Percentiles rank a stretch among this genome's conserved stretches.
phyloP scores from a whole-genome alignment of 2,113 vertebrate species.

The Oxyura jamaicensis region DNA sequence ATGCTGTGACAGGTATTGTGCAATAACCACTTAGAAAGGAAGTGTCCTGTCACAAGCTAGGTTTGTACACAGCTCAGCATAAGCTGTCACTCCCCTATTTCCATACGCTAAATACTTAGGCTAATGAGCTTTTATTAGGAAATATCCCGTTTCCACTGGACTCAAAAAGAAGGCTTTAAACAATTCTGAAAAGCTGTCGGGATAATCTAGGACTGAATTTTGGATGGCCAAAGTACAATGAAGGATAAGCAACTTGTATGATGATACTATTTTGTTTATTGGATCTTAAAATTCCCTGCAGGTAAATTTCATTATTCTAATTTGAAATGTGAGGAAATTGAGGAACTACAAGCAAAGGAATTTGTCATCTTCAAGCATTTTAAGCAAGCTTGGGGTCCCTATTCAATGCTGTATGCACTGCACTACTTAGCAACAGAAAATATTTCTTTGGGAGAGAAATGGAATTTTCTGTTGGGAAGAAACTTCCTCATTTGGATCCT shows the following conservation, averaged over 20 bases:
- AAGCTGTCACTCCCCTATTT: not conserved
- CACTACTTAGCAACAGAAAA: not conserved
- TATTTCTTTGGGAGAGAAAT: not conserved
- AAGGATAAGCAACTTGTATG: not conserved
- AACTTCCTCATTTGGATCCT: not conserved
- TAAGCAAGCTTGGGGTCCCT: not conserved
- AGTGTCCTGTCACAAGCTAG: slow-evolving; percentile 2
- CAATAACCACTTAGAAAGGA: not conserved
- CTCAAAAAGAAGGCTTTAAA: not conserved
- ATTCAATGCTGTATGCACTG: not conserved
- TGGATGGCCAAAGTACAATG: not conserved
- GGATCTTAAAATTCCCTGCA: not conserved
- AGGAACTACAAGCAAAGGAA: not conserved
- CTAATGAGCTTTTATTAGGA: not conserved
- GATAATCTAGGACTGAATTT: not conserved
- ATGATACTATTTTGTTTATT: not conserved
- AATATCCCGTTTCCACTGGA: slow-evolving; percentile 12
- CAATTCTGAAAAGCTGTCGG: not conserved
- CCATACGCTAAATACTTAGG: not conserved
- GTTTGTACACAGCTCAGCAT: not conserved
- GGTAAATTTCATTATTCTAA: not conserved
- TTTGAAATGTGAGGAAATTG: not conserved
- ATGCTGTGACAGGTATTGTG: not conserved
- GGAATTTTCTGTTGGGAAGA: not conserved
- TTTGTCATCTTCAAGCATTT: not conserved